phyloP scores from a whole-genome alignment of 1,140 invertebrate genomes.

The Phocides pigmalion region DNA sequence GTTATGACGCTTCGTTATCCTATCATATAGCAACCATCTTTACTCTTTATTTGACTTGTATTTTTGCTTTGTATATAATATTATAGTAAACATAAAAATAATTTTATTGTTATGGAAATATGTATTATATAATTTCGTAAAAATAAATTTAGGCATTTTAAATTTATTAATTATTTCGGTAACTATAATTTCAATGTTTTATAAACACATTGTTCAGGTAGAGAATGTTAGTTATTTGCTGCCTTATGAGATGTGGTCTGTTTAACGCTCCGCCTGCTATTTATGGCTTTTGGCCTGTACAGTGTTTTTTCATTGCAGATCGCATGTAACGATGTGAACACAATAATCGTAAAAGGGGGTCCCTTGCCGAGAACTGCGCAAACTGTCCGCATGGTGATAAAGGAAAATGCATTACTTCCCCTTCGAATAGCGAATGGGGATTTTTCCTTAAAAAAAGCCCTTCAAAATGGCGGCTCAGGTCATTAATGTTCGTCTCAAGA shows the following conservation, averaged over 20 bases:
- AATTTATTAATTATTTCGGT: too few relatives aligned
- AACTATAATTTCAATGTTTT: too few relatives aligned
- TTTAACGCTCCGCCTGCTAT: slow-evolving; percentile 23
- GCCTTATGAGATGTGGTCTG: slow-evolving; percentile 5
- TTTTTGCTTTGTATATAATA: too few relatives aligned
- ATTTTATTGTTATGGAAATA: too few relatives aligned
- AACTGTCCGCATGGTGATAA: slow-evolving; percentile 76
- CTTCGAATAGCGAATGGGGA: slow-evolving; percentile 55
- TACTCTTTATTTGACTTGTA: too few relatives aligned
- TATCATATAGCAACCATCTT: too few relatives aligned
- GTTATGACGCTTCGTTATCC: too few relatives aligned
- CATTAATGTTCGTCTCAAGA: slow-evolving; percentile 71
- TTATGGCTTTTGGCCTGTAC: slow-evolving; percentile 41
- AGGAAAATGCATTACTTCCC: slow-evolving; percentile 82
- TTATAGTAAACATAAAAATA: too few relatives aligned
- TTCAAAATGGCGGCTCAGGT: slow-evolving; percentile 69
- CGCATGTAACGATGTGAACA: slow-evolving; percentile 61
- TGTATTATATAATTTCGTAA: too few relatives aligned
- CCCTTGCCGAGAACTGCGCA: slow-evolving; percentile 69
- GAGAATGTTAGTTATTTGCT: not conserved
- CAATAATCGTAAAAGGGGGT: slow-evolving; percentile 77
- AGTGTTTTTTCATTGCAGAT: slow-evolving; percentile 61
- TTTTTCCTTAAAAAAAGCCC: slow-evolving; percentile 68
- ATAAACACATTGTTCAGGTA: too few relatives aligned
- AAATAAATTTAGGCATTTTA: too few relatives aligned